Conservation (phyloP, 2,888 invertebrate species). For the Yponomeuta malinellus region DNA sequence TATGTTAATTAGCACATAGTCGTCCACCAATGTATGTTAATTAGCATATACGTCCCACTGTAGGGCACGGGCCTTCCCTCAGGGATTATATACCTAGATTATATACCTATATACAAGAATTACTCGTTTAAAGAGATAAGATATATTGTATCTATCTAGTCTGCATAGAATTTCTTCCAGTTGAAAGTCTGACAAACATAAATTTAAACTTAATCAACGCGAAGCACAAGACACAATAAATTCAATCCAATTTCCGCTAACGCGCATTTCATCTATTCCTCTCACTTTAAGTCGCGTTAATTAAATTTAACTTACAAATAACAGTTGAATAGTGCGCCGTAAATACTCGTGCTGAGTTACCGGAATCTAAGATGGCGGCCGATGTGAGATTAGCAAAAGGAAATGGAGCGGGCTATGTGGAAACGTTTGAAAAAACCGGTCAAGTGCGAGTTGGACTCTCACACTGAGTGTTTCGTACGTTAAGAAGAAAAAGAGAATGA, state of each 20-base stretch:
- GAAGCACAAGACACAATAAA: not conserved
- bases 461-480: too few relatives aligned
- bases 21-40: too few relatives aligned
- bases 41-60: too few relatives aligned
- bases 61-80: too few relatives aligned
- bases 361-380: slow-evolving; percentile 1
- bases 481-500: too few relatives aligned
- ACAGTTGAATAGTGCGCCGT: slow-evolving; percentile 8
- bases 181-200: not conserved
- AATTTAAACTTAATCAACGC: not conserved
- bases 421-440: too few relatives aligned
- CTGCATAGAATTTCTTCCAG: too few relatives aligned
- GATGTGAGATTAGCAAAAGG: not conserved
- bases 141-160: not conserved
- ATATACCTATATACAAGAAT: too few relatives aligned
- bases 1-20: too few relatives aligned
- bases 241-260: not conserved
- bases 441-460: too few relatives aligned
- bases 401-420: not conserved
- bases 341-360: not conserved
- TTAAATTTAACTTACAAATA: slow-evolving; percentile 1
- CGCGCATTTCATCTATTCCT: not conserved
- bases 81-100: too few relatives aligned
- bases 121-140: too few relatives aligned
- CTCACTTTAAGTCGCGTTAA: not conserved